Percentiles rank a stretch among this genome's conserved stretches.
These are phyloP conservation scores for Tribolium madens DNA, from an alignment of 1,140 invertebrate species.

Conservation along the genomic window DNA sequence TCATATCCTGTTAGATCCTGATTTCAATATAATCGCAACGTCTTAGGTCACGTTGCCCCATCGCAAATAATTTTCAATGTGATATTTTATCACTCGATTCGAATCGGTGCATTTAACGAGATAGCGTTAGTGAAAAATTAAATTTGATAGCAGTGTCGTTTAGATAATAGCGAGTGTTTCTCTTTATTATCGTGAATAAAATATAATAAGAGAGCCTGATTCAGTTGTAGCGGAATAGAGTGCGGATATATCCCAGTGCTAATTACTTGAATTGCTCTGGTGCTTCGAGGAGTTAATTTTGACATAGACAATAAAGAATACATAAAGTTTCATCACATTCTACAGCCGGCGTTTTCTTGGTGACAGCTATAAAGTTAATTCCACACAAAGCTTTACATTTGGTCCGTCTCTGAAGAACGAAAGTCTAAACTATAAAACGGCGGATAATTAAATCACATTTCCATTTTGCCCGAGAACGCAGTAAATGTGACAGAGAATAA, in stretches of 20 bases:
- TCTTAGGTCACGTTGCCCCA: no score
- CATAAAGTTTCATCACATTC: slow-evolving; percentile 35
- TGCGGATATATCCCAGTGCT: slow-evolving; percentile 18
- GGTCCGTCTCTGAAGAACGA: slow-evolving; percentile 38
- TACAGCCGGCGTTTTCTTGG: slow-evolving; percentile 32
- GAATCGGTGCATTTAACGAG: not conserved
- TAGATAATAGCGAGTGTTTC: not conserved
- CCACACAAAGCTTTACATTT: slow-evolving; percentile 43
- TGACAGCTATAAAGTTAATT: slow-evolving; percentile 49
- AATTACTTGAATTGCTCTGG: slow-evolving; percentile 45
- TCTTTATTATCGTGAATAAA: slow-evolving; percentile 1
- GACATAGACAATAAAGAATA: slow-evolving; percentile 34
- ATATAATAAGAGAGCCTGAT: not conserved
- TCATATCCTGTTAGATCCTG: slow-evolving; percentile 4
- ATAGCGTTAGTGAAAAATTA: not conserved
- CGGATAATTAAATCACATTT: slow-evolving; percentile 50
- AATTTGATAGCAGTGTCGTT: not conserved
- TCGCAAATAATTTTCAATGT: no score
- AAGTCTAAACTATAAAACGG: slow-evolving; percentile 50
- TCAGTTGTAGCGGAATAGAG: not conserved
- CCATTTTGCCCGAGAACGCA: slow-evolving; percentile 45
- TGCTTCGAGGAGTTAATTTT: slow-evolving; percentile 33
- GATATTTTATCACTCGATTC: not conserved
- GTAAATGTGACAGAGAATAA: slow-evolving; percentile 44
- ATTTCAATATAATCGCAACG: no score